These are phyloP conservation scores for Numenius phaeopus DNA, from an alignment of 2,797 vertebrate genomes.

Conservation along the genomic window DNA sequence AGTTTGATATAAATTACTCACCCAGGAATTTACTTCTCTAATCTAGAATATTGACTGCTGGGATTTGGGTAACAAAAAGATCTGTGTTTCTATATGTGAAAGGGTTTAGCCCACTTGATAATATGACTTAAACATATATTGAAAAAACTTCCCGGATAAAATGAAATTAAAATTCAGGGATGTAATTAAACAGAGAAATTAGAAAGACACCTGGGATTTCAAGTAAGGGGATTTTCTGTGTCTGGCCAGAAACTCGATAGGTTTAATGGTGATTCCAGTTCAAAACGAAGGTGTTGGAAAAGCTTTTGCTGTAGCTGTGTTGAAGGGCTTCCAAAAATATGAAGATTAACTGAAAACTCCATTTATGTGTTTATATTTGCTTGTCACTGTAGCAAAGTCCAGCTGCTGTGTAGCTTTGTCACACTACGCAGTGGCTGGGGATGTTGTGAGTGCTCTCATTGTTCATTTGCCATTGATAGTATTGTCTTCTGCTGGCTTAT, in stretches of 20 bases:
- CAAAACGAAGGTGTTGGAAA: constrained; percentile 23
- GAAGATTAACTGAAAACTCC: constrained; percentile 1
- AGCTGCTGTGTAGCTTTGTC: constrained; percentile 23
- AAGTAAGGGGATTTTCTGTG: constrained; percentile 2
- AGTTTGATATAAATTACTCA: constrained; percentile 10
- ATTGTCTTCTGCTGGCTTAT: not conserved
- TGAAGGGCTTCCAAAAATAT: constrained; percentile 4
- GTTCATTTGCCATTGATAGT: not conserved
- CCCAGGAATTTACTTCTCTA: not conserved
- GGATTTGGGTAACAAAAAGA: constrained; percentile 20
- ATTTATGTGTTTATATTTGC: constrained; percentile 22
- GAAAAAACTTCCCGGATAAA: constrained; percentile 3
- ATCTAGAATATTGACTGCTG: constrained; percentile 20
- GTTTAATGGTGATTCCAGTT: constrained; percentile 61
- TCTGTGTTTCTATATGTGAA: not conserved
- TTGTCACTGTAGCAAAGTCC: constrained; percentile 25
- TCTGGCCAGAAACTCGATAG: constrained; percentile 48
- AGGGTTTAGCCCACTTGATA: not conserved
- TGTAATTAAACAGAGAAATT: constrained; percentile 49
- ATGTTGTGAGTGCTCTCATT: not conserved
- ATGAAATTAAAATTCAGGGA: constrained; percentile 18
- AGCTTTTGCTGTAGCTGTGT: constrained; percentile 4
- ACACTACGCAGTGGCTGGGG: not conserved
- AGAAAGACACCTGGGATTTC: constrained; percentile 23
- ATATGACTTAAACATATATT: not conserved